Conservation (phyloP, 2,113 vertebrate genomes). For the Eidolon helvum region DNA sequence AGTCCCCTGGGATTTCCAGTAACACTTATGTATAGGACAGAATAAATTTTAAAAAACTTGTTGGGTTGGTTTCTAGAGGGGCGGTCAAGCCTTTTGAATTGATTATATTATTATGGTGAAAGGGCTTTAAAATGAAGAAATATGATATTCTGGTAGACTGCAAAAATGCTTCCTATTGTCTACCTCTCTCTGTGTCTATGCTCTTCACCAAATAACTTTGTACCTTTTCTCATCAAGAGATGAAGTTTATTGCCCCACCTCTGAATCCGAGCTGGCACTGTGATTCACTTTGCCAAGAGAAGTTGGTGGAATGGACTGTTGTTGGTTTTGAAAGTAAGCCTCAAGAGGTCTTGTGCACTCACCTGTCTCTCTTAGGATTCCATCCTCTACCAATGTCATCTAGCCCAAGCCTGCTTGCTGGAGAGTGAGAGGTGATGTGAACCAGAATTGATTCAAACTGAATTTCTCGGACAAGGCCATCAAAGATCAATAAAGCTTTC, state of each 20-base stretch:
- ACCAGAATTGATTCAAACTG: background rate
- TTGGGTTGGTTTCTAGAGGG: background rate
- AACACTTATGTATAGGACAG: conserved; percentile 7
- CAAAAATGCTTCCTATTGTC: background rate
- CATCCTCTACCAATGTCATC: background rate
- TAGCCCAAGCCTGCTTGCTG: background rate
- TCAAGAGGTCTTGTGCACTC: background rate
- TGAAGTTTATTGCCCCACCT: background rate
- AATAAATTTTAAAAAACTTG: background rate
- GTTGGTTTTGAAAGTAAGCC: background rate
- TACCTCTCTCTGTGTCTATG: background rate
- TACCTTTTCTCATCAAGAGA: background rate
- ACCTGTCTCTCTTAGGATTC: background rate
- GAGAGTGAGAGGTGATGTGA: background rate
- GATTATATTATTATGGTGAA: background rate
- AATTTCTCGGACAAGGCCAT: background rate
- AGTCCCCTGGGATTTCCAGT: conserved; percentile 15
- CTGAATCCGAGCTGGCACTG: background rate
- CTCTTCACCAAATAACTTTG: background rate
- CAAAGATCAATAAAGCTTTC: background rate
- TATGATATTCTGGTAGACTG: background rate
- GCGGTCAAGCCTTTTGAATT: background rate
- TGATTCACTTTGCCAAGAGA: background rate
- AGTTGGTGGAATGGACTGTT: background rate
- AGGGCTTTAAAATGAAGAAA: background rate